Percentiles rank a stretch among this genome's conserved stretches.
Conservation (phyloP, 2,888 invertebrate species). For the Clanis bilineata region DNA sequence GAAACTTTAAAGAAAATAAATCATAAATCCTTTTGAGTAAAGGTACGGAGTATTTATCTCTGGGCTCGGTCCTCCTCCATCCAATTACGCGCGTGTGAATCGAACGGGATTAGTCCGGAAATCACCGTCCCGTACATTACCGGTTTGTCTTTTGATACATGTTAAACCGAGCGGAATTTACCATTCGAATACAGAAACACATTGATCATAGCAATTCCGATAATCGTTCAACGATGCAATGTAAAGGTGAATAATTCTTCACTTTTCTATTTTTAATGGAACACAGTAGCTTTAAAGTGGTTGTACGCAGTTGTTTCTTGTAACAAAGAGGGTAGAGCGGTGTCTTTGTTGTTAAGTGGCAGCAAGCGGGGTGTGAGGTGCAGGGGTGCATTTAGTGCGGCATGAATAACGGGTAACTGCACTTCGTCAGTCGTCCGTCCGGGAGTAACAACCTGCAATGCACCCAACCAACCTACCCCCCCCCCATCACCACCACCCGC, state of each 20-base stretch:
- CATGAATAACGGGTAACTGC: slow-evolving; percentile 78
- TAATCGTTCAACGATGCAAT: neutral
- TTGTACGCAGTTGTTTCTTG: slow-evolving; percentile 72
- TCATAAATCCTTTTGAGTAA: slow-evolving; percentile 33
- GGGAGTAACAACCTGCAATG: slow-evolving; percentile 76
- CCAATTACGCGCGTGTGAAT: slow-evolving; percentile 78
- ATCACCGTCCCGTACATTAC: slow-evolving; percentile 43
- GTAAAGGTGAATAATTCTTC: neutral
- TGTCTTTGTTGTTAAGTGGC: slow-evolving; percentile 80
- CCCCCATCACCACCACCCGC: slow-evolving; percentile 50
- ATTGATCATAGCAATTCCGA: neutral
- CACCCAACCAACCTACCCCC: slow-evolving; percentile 66
- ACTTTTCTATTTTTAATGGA: slow-evolving; percentile 30
- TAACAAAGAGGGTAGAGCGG: slow-evolving; percentile 79
- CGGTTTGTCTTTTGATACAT: slow-evolving; percentile 31
- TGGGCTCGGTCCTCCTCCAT: slow-evolving; percentile 66
- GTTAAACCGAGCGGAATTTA: slow-evolving; percentile 22
- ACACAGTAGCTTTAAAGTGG: slow-evolving; percentile 45
- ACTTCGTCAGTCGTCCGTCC: slow-evolving; percentile 73
- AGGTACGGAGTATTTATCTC: slow-evolving; percentile 68
- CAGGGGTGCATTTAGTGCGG: slow-evolving; percentile 71
- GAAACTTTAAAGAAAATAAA: neutral
- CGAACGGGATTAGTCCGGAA: slow-evolving; percentile 65
- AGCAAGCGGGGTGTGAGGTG: slow-evolving; percentile 49
- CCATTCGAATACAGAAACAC: neutral